Evolutionary conservation across 2,797 vertebrate genomes (phyloP).

Genomic region (Enteromius mattozi): DNA sequence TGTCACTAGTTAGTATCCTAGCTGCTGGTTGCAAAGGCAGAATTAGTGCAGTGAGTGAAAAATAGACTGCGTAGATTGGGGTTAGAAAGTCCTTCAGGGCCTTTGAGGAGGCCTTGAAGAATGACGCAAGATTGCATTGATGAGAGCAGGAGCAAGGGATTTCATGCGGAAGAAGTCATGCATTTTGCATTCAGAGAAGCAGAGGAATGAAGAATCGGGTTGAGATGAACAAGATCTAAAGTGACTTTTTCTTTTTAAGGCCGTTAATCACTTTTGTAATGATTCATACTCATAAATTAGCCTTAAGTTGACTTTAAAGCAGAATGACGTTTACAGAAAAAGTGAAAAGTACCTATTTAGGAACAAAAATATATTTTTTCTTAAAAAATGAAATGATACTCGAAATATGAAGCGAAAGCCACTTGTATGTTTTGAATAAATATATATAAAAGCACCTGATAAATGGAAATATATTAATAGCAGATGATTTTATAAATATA

Average conservation of each 20-base stretch:
- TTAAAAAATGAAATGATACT: too few relatives aligned
- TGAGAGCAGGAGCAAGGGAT: background rate
- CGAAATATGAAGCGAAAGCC: too few relatives aligned
- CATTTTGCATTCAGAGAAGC: background rate
- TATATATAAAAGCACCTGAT: background rate
- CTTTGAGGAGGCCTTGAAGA: background rate
- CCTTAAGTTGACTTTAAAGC: background rate
- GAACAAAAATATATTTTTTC: too few relatives aligned
- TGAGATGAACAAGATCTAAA: background rate
- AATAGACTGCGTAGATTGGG: background rate
- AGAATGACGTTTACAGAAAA: background rate
- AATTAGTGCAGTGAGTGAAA: background rate
- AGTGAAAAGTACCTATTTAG: background rate
- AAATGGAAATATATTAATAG: too few relatives aligned
- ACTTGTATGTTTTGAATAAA: too few relatives aligned
- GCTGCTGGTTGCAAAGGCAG: conserved; percentile 41
- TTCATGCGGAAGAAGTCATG: background rate
- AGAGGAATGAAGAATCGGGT: background rate
- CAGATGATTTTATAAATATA: too few relatives aligned
- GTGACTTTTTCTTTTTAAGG: background rate
- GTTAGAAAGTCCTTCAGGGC: background rate
- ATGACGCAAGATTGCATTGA: background rate
- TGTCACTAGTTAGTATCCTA: background rate
- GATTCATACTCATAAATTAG: background rate
- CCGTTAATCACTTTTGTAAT: background rate